A percentile compares a stretch with the other conserved stretches of the same genome.
These are phyloP conservation scores for Phylloscopus trochilus DNA, from an alignment of 2,113 vertebrate species.

Conservation along the genomic window DNA sequence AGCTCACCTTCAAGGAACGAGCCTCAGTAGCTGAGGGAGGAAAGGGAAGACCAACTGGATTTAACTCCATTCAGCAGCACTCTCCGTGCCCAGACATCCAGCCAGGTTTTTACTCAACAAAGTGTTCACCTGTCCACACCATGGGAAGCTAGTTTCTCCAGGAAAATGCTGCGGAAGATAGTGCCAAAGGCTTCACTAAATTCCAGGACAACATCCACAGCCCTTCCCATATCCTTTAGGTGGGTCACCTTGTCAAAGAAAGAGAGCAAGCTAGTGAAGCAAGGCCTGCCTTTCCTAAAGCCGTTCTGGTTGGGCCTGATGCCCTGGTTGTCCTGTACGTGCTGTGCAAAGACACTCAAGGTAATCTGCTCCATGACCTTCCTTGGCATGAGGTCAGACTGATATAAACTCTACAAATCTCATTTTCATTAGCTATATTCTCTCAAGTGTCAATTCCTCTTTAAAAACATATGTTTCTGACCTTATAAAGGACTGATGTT, in stretches of 20 bases:
- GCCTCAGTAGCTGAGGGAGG: not conserved
- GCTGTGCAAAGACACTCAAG: not conserved
- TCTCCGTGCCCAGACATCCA: not conserved
- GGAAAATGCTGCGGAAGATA: not conserved
- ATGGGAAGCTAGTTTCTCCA: not conserved
- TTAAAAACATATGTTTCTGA: not conserved
- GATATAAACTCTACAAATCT: not conserved
- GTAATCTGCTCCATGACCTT: not conserved
- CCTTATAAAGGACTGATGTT: not conserved
- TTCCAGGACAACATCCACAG: not conserved
- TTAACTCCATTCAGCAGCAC: not conserved
- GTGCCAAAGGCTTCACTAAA: not conserved
- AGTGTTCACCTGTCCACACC: not conserved
- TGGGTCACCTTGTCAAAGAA: not conserved
- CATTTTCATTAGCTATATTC: not conserved
- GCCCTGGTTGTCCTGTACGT: not conserved
- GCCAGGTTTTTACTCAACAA: not conserved
- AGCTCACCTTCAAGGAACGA: not conserved
- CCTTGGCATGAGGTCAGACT: not conserved
- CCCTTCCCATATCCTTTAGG: not conserved
- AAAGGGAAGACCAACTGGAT: not conserved
- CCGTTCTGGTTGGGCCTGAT: not conserved
- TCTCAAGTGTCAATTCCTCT: not conserved
- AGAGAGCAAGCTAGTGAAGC: not conserved
- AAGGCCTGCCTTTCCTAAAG: not conserved